phyloP scores from a whole-genome alignment of 1,140 invertebrate species.

The Hestina assimilis region DNA sequence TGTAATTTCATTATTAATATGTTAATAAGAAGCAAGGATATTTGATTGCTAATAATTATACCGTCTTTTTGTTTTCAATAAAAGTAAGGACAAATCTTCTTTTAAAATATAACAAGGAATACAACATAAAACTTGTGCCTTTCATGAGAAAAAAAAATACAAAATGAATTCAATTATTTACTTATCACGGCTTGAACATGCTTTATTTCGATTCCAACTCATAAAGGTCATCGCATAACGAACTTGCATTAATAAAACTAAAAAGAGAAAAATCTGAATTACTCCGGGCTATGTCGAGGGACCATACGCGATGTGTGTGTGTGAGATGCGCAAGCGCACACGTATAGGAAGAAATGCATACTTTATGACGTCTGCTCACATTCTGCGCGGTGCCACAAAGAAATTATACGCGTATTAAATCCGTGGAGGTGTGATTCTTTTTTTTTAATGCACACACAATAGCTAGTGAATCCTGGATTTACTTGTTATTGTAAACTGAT shows the following conservation, averaged over 20 bases:
- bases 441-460: conserved; percentile 33
- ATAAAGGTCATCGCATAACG: conserved; percentile 23
- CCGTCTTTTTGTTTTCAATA: no score
- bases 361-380: conserved; percentile 75
- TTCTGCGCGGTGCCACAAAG: conserved; percentile 76
- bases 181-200: conserved; percentile 5
- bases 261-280: neutral
- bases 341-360: conserved; percentile 69
- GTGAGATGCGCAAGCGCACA: conserved; percentile 6
- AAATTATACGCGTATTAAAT: conserved; percentile 78
- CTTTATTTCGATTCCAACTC: conserved; percentile 7
- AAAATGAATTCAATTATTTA: conserved; percentile 6
- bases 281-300: conserved; percentile 22
- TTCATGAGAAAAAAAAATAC: conserved; percentile 4
- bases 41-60: no score
- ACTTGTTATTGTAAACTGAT: conserved; percentile 3
- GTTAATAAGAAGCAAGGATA: no score
- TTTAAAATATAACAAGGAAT: no score
- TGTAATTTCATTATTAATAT: no score
- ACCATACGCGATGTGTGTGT: conserved; percentile 12
- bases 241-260: conserved; percentile 20
- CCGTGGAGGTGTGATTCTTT: conserved; percentile 65
- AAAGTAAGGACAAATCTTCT: no score
- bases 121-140: no score
- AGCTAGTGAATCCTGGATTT: conserved; percentile 31